Evolutionary conservation across 2,888 invertebrate genomes (phyloP), one percentile per base, ranked within the genome.

Genomic region (Neocrepidodera transversa): DNA sequence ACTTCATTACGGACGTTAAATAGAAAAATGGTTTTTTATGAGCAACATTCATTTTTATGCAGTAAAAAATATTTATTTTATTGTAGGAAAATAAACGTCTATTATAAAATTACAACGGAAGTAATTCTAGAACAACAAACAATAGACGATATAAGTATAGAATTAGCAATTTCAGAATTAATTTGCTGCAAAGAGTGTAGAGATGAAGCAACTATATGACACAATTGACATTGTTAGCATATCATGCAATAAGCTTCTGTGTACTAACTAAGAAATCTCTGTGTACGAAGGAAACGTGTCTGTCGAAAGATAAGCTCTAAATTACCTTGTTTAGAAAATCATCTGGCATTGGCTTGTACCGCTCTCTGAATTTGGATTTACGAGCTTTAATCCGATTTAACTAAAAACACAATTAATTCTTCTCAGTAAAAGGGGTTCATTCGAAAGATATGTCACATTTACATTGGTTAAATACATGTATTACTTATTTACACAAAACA

Each of bases 241-340:
- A 72, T 71, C 70, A 73, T 62, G 67, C 67, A 67, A 67, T 68
- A 65, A 67, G 70, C 66, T 62, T 68, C 63, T 68, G 69, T 65
- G 64, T 66, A 69, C 70, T 66, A 65, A 68, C 70, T 69, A 65
- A 73, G 71, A 69, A 71, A 68, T 69, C 64, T 63, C 55, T 60
- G 64, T 60, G 59, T 63, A 58, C 47, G 54, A 63, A 68, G 68
- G 68, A 74, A 73, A 75, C 72, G 73, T 76, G 76, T 72, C 73
- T 75, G 75, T 71, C 67, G 71, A 73, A 74, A 76, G 78, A 77
- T 77, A 78, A 77, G 76, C 75, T 68, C 64, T 69, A 74, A 77
- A 76, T 76, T 75, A 74, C 74, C 72, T 68, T 74, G 75, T 76
- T 75, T 74, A 73, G 75, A 73, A 76, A 76, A 76, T 76, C 74